phyloP scores from a whole-genome alignment of 2,888 invertebrate species.

The Trisateles emortualis region DNA sequence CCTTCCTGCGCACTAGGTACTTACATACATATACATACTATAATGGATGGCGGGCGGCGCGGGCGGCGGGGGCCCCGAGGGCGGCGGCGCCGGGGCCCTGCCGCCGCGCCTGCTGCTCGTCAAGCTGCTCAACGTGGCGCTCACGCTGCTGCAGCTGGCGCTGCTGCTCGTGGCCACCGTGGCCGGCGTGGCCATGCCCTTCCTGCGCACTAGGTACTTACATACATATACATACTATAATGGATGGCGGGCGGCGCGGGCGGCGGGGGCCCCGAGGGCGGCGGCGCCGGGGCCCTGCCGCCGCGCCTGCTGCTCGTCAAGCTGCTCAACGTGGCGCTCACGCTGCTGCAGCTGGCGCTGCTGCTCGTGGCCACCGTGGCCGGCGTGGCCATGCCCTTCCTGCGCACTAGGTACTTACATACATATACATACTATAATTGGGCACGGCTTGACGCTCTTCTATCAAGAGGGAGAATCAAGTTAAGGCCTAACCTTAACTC shows the following conservation, averaged over 20 bases:
- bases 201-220: constrained; percentile 92
- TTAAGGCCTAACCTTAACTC: no score
- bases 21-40: neutral
- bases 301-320: constrained; percentile 96
- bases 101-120: constrained; percentile 94
- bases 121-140: constrained; percentile 97
- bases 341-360: constrained; percentile 96
- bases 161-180: constrained; percentile 96
- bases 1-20: constrained; percentile 95
- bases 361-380: constrained; percentile 97
- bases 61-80: constrained; percentile 89
- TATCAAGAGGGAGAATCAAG: no score
- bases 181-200: constrained; percentile 98
- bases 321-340: constrained; percentile 97
- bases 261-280: constrained; percentile 90
- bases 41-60: constrained; percentile 89
- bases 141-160: constrained; percentile 97
- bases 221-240: neutral
- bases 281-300: constrained; percentile 68
- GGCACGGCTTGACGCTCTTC: no score
- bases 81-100: constrained; percentile 75
- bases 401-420: constrained; percentile 59
- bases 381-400: constrained; percentile 97
- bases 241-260: constrained; percentile 88
- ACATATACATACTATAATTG: constrained; percentile 73